A percentile compares a stretch with the other conserved stretches of the same genome.
Conservation (phyloP, 1,140 invertebrate genomes). For the Arctopsyche grandis region DNA sequence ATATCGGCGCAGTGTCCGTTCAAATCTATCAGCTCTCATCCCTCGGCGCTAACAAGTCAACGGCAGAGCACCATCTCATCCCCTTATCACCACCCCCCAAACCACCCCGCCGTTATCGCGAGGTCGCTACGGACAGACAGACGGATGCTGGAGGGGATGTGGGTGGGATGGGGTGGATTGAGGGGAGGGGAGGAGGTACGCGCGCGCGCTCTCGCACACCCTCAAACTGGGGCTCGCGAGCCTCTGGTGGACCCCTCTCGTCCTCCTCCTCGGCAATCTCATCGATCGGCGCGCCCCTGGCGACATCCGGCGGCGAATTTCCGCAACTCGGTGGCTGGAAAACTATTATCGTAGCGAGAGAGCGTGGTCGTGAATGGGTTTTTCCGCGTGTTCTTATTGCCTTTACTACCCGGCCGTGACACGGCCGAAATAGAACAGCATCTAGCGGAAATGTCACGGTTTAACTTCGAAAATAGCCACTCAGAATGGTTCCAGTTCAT, state of each 20-base stretch:
- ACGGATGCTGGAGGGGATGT: not conserved
- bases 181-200: not conserved
- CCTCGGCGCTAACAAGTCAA: not conserved
- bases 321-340: not conserved
- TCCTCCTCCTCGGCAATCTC: not conserved
- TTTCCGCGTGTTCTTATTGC: no score
- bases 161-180: not conserved
- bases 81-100: no score
- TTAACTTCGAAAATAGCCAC: no score
- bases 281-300: slow-evolving; percentile 16
- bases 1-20: no score
- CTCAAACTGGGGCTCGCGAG: slow-evolving; percentile 16
- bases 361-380: no score
- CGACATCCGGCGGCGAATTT: slow-evolving; percentile 17
- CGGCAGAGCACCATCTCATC: no score
- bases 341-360: not conserved
- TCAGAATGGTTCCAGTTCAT: no score
- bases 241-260: not conserved
- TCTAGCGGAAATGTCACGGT: no score
- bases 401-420: no score
- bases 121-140: not conserved
- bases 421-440: no score
- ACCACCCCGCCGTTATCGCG: no score
- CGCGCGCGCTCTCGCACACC: not conserved
- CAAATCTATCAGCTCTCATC: slow-evolving; percentile 7